Evolutionary conservation across 2,113 vertebrate genomes (phyloP), one percentile per base, ranked within the genome.

Genomic region (Camelus dromedarius): DNA sequence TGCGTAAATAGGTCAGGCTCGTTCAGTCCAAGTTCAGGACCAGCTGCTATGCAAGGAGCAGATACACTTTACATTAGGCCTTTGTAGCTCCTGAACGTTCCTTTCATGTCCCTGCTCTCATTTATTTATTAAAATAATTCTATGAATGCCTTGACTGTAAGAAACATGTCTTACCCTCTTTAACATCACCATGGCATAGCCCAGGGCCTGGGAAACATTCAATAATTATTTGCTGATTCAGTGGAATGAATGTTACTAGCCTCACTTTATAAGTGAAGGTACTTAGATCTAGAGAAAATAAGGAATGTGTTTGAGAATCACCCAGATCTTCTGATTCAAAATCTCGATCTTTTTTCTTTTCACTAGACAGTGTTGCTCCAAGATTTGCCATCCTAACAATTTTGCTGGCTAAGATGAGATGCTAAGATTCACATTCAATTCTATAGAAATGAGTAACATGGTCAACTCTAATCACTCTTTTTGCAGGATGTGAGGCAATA

Each of bases 81-180:
- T 73, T 83, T 50, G 30, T 54, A 70, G 58, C 56, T 87, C 24
- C 58, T 35, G 54, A 89, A 79, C 52, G 38, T 32, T 5, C 38
- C 38, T 42, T 50, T 94, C 48, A 42, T 28, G 30, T 0, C 46
- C 38, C 42, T 56, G 24, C 54, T 70, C 7, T 77, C 26, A 62
- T 93, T 82, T 72, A 83, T 85, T 66, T 19, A 93, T 82, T 73
- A 64, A 86, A 92, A 86, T 54, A 22, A 35, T 90, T 85, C 50
- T 75, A 4, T 77, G 66, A 56, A 22, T 35, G 3, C 67, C 38
- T 76, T 66, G 18, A 64, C 80, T 22, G 24, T 15, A 30, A 42
- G 30, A 84, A 60, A 12, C 12, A 54, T 60, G 28, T 1, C 24
- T 50, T 84, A 48, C 1, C 70, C 22, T 70, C 32, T 62, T 54